Conservation (phyloP, 2,797 vertebrate genomes). For the Propithecus perrieri region DNA sequence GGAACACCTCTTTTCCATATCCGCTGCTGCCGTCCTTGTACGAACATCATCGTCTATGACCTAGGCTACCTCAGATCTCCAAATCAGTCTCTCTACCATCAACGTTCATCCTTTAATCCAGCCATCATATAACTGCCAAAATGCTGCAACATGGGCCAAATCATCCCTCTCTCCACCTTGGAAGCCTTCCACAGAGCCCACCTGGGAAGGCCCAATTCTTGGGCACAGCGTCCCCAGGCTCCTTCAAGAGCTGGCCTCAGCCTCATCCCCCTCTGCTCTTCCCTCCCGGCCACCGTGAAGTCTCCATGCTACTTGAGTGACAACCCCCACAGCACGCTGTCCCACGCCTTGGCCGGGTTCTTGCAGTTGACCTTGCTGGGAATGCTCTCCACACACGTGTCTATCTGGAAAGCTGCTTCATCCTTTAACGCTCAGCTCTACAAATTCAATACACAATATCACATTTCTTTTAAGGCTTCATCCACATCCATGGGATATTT, state of each 20-base stretch:
- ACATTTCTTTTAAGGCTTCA: background rate
- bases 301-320: background rate
- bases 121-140: background rate
- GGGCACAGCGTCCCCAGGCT: no score
- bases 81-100: background rate
- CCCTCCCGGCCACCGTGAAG: background rate
- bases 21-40: background rate
- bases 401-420: background rate
- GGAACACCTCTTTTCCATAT: background rate
- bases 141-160: background rate
- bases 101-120: background rate
- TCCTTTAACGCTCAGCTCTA: background rate
- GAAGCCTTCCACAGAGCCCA: background rate
- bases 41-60: background rate
- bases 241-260: background rate
- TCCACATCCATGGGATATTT: no score
- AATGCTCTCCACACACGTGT: background rate
- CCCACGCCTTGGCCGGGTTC: background rate
- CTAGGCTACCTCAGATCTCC: background rate
- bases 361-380: background rate
- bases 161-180: fast-evolving
- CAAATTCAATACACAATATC: background rate
- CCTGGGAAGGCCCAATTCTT: background rate
- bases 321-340: background rate
- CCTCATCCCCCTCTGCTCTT: background rate